phyloP scores from a whole-genome alignment of 2,113 vertebrate species.

The Eclectus roratus region DNA sequence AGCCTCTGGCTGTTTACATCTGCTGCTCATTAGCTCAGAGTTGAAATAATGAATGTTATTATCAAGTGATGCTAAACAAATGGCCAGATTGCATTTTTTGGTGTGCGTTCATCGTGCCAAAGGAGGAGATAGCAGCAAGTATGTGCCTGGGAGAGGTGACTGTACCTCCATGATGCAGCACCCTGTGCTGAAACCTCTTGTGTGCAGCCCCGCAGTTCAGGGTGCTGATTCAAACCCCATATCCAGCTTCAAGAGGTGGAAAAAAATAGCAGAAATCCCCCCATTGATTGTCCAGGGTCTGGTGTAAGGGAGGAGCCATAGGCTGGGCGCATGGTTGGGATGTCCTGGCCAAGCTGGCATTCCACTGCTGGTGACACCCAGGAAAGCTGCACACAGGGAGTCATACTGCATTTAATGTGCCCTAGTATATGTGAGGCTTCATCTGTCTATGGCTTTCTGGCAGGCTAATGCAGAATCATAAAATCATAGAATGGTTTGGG shows the following conservation, averaged over 20 bases:
- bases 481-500: background rate
- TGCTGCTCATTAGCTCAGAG: background rate
- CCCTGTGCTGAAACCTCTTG: fast-evolving
- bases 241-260: background rate
- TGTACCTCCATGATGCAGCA: fast-evolving
- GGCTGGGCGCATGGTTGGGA: background rate
- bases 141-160: background rate
- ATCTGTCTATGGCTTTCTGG: background rate
- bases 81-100: background rate
- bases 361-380: fast-evolving
- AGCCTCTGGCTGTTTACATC: background rate
- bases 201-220: background rate
- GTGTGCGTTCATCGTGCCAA: background rate
- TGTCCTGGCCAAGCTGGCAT: fast-evolving
- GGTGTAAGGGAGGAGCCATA: background rate
- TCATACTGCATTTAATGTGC: fast-evolving
- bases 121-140: background rate
- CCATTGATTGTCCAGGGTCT: background rate
- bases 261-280: background rate
- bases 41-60: conserved; percentile 29
- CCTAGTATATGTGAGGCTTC: background rate
- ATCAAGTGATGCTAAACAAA: background rate
- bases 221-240: background rate
- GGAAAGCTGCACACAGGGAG: fast-evolving
- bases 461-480: background rate